Conservation (phyloP, 2,888 invertebrate species). For the Tenthredo distinguenda region DNA sequence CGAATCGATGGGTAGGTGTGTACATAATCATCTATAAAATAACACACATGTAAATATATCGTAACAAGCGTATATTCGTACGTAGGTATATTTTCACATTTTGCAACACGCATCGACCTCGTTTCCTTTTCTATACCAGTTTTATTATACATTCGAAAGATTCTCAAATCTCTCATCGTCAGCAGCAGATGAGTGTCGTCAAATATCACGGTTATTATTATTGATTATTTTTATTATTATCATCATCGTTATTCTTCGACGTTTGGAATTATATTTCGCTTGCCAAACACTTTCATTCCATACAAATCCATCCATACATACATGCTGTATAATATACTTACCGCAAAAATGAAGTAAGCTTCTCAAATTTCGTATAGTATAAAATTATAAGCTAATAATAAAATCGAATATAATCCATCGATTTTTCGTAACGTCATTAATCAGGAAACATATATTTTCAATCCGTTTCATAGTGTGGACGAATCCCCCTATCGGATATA, state of each 20-base stretch:
- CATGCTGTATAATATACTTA: background rate
- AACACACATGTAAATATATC: background rate
- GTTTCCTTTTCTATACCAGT: slow-evolving; percentile 12
- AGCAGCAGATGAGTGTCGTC: background rate
- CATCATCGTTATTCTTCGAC: background rate
- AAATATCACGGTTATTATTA: background rate
- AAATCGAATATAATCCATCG: background rate
- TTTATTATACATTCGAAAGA: slow-evolving; percentile 3
- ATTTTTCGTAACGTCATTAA: background rate
- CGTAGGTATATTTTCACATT: background rate
- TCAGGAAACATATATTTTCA: background rate
- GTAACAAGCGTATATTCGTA: background rate
- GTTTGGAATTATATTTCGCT: background rate
- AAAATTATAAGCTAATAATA: background rate
- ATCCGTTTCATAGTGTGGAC: background rate
- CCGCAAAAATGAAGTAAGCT: background rate
- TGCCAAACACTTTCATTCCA: background rate
- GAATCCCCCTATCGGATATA: background rate
- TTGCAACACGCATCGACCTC: slow-evolving; percentile 22
- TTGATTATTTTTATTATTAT: background rate
- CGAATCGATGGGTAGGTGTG: background rate
- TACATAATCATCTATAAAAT: background rate
- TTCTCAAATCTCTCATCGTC: background rate
- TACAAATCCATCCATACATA: background rate
- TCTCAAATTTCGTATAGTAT: background rate